Evolutionary conservation across 2,888 invertebrate species (phyloP).

Genomic region (Taenaris catops): DNA sequence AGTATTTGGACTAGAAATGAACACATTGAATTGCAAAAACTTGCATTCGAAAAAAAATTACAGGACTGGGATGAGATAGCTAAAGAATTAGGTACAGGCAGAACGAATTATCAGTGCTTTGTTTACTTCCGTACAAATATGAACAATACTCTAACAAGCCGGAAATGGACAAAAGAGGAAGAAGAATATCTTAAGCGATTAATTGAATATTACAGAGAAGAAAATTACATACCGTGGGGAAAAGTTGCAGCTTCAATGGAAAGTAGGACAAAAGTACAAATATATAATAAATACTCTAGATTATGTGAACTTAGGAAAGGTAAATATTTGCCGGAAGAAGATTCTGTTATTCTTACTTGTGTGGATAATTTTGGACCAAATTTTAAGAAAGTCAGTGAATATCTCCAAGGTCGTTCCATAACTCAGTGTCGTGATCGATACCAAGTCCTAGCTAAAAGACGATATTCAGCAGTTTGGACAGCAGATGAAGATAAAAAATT

Average conservation of each 20-base stretch:
- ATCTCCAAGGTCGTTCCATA: slow-evolving; percentile 81
- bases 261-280: slow-evolving; percentile 82
- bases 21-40: slow-evolving; percentile 38
- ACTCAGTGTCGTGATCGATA: slow-evolving; percentile 82
- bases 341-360: slow-evolving; percentile 81
- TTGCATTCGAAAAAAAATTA: slow-evolving; percentile 47
- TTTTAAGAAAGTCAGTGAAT: slow-evolving; percentile 77
- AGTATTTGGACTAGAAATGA: slow-evolving; percentile 47
- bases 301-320: slow-evolving; percentile 73
- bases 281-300: slow-evolving; percentile 79
- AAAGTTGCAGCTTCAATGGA: slow-evolving; percentile 82
- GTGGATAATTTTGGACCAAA: slow-evolving; percentile 81
- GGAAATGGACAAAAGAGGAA: slow-evolving; percentile 84
- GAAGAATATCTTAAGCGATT: slow-evolving; percentile 81
- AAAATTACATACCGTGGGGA: slow-evolving; percentile 86
- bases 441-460: slow-evolving; percentile 60
- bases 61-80: slow-evolving; percentile 86
- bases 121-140: slow-evolving; percentile 81
- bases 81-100: slow-evolving; percentile 66
- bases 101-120: slow-evolving; percentile 86
- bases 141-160: slow-evolving; percentile 37
- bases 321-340: slow-evolving; percentile 83
- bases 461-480: slow-evolving; percentile 78
- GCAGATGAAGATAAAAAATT: slow-evolving; percentile 81
- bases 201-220: slow-evolving; percentile 82